phyloP scores from a whole-genome alignment of 2,797 vertebrate species.

The Sebastes cheni region DNA sequence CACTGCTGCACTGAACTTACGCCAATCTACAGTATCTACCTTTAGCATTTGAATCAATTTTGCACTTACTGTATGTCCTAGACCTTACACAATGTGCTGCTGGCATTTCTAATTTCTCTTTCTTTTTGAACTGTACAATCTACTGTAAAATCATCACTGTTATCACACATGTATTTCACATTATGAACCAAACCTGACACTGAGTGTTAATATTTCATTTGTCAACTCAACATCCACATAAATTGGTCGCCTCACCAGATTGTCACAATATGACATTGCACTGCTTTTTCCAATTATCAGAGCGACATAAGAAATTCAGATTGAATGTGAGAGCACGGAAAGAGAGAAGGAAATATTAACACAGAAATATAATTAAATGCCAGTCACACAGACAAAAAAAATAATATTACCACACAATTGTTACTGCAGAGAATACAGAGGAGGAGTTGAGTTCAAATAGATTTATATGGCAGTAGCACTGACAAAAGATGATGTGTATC shows the following conservation, averaged over 20 bases:
- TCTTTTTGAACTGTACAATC: background rate
- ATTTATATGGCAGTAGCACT: slow-evolving; percentile 13
- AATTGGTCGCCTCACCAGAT: slow-evolving; percentile 9
- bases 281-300: slow-evolving; percentile 60
- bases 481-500: slow-evolving; percentile 41
- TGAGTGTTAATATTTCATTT: slow-evolving; percentile 39
- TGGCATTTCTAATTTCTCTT: background rate
- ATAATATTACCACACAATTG: slow-evolving; percentile 15
- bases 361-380: slow-evolving; percentile 61
- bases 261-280: slow-evolving; percentile 32
- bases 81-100: background rate
- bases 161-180: slow-evolving; percentile 15
- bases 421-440: slow-evolving; percentile 13
- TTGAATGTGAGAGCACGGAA: slow-evolving; percentile 29
- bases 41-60: slow-evolving; percentile 24
- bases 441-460: slow-evolving; percentile 24
- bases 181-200: slow-evolving; percentile 11
- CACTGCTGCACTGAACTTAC: slow-evolving; percentile 27
- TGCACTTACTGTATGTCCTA: background rate
- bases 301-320: slow-evolving; percentile 29
- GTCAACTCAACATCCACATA: slow-evolving; percentile 21
- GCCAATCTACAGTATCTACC: slow-evolving; percentile 37
- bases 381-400: slow-evolving; percentile 36
- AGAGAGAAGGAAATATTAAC: slow-evolving; percentile 40
- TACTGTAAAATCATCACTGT: background rate